phyloP scores from a whole-genome alignment of 2,888 invertebrate genomes.

The Uropetala carovei region DNA sequence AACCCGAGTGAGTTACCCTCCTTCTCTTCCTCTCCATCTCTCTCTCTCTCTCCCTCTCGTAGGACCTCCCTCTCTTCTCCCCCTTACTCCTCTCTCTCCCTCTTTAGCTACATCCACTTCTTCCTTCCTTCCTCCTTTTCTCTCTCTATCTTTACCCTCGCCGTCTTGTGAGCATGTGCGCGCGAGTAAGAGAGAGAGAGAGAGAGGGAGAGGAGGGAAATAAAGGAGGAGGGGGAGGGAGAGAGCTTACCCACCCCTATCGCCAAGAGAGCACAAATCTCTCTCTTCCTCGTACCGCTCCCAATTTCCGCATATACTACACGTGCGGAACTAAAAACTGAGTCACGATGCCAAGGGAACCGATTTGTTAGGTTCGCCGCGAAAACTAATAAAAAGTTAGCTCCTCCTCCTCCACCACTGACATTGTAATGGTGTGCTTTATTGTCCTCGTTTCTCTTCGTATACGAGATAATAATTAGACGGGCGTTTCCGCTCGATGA shows the following conservation, averaged over 20 bases:
- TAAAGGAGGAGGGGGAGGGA: background rate
- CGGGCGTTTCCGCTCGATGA: no score
- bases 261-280: background rate
- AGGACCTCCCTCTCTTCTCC: background rate
- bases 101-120: no score
- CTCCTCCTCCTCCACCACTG: no score
- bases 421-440: no score
- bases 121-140: background rate
- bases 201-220: background rate
- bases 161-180: background rate
- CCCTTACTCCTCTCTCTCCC: no score
- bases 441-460: no score
- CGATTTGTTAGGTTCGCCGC: background rate
- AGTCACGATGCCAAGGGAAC: background rate
- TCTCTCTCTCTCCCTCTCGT: background rate
- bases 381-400: no score
- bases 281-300: background rate
- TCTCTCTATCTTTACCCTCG: background rate
- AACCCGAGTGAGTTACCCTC: conserved; percentile 24
- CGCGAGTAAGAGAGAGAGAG: background rate
- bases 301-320: conserved; percentile 11
- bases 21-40: background rate
- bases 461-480: no score
- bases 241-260: background rate
- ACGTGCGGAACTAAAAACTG: background rate